Base-by-base conservation (phyloP, 2,113 vertebrate genomes). In the Macaca nemestrina region DNA sequence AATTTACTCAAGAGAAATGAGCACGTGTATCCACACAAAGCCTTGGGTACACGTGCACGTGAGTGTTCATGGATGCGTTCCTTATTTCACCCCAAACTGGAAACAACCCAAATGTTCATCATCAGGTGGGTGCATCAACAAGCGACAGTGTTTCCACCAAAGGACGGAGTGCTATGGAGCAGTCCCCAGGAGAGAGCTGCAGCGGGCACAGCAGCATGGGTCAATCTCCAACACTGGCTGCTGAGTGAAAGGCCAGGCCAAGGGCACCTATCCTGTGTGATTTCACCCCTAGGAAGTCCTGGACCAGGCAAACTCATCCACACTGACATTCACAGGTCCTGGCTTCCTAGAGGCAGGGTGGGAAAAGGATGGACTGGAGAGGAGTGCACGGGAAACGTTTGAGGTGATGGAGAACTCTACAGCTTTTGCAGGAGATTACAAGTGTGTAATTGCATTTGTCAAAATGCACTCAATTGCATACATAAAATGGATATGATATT, bases 151-250 rank as follows among this genome's bases (percentile, higher is more conserved):
- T 8, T 45, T 12, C 61, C 61, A 13, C 38, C 10, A 17, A n/a
- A 3, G 1, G 20, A 10, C 8, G 23, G 14, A 20, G 7, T 32
- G 6, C 16, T 8, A 10, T 1, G 38, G 23, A 59, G 16, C 17
- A 30, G 20, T 25, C 6, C 27, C 25, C 13, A 45, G 6, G 10
- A 43, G 10, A 1, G 1, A 43, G 1, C 12, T 3, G 2, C 1
- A 0, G 4, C 0, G 2, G 55, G 8, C 8, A 3, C 32, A 22
- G 1, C 20, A 10, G 20, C 16, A 17, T 2, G 30, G 6, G 12
- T 6, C 2, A 6, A n/a, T 2, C 55, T 27, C 22, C 67, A 45
- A 9, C 16, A 0, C 2, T 0, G 10, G 5, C 2, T 45, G 27
- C n/a, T 52, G 75, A 9, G 12, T 55, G 13, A 30, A n/a, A 38